Percentiles rank a stretch among this genome's conserved stretches.
Conservation (phyloP, 2,888 invertebrate genomes). For the Agelastica alni region DNA sequence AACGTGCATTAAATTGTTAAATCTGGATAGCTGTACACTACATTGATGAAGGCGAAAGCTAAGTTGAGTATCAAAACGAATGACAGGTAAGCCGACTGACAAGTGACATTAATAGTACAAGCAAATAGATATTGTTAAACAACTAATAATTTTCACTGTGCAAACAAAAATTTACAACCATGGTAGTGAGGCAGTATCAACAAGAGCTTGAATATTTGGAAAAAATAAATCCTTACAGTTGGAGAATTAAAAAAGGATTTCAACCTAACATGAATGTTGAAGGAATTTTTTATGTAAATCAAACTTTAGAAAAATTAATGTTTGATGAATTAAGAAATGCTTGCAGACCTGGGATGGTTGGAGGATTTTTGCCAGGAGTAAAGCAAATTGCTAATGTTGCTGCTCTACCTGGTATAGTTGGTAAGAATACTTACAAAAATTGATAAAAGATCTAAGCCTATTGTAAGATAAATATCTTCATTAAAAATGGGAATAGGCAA, state of each 20-base stretch:
- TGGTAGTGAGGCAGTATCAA: conserved; percentile 89
- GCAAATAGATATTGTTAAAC: too few relatives aligned
- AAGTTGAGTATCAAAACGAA: too few relatives aligned
- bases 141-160: too few relatives aligned
- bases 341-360: conserved; percentile 86
- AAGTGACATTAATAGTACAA: too few relatives aligned
- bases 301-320: conserved; percentile 90
- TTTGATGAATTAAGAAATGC: conserved; percentile 93
- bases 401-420: conserved; percentile 95
- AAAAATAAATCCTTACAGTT: conserved; percentile 80
- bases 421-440: too few relatives aligned
- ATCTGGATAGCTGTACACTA: too few relatives aligned
- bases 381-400: conserved; percentile 99
- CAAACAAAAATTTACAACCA: conserved; percentile 58
- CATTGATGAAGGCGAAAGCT: too few relatives aligned
- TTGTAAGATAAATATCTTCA: too few relatives aligned
- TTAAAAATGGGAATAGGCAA: too few relatives aligned
- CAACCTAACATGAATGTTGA: conserved; percentile 99
- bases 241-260: conserved; percentile 97
- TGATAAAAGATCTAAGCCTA: too few relatives aligned
- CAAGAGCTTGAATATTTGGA: conserved; percentile 94
- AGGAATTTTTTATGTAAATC: conserved; percentile 96
- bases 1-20: too few relatives aligned
- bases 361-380: conserved; percentile 97
- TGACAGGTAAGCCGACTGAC: too few relatives aligned